Evolutionary conservation across 2,797 vertebrate genomes (phyloP).

Genomic region (Botia almorhae): DNA sequence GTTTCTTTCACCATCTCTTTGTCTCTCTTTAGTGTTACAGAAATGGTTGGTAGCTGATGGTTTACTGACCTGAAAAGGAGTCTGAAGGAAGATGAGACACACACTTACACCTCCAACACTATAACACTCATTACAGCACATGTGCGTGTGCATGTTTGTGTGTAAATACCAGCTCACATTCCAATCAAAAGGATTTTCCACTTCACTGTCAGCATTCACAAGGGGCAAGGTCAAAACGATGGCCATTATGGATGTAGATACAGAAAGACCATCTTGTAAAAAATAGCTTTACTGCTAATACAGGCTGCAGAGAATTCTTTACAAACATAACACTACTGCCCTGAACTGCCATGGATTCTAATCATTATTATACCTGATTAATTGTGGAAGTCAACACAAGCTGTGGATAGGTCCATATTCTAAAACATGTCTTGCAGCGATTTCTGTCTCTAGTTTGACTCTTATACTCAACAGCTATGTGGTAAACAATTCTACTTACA

Average conservation of each 20-base stretch:
- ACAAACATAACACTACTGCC: constrained; percentile 38
- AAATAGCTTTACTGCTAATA: constrained; percentile 65
- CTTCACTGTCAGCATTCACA: constrained; percentile 77
- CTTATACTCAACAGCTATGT: constrained; percentile 13
- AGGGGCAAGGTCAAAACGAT: constrained; percentile 78
- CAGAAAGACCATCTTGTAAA: constrained; percentile 68
- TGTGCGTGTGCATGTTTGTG: constrained; percentile 49
- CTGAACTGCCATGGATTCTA: not conserved
- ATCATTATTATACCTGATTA: not conserved
- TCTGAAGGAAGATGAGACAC: constrained; percentile 51
- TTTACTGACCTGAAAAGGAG: constrained; percentile 42
- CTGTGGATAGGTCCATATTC: constrained; percentile 19
- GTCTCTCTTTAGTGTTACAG: constrained; percentile 43
- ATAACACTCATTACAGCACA: constrained; percentile 26
- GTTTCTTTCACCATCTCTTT: constrained; percentile 12
- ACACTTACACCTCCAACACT: constrained; percentile 46
- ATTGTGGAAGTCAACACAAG: not conserved
- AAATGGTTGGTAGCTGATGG: constrained; percentile 14
- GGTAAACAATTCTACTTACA: constrained; percentile 37
- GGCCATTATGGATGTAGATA: constrained; percentile 62
- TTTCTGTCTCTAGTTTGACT: constrained; percentile 27
- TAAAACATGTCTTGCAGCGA: constrained; percentile 8
- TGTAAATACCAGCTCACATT: constrained; percentile 77
- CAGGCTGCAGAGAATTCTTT: constrained; percentile 59
- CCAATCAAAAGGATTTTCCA: constrained; percentile 83